These are phyloP conservation scores for Nemurella pictetii DNA, from an alignment of 2,888 invertebrate species.

Conservation along the genomic window DNA sequence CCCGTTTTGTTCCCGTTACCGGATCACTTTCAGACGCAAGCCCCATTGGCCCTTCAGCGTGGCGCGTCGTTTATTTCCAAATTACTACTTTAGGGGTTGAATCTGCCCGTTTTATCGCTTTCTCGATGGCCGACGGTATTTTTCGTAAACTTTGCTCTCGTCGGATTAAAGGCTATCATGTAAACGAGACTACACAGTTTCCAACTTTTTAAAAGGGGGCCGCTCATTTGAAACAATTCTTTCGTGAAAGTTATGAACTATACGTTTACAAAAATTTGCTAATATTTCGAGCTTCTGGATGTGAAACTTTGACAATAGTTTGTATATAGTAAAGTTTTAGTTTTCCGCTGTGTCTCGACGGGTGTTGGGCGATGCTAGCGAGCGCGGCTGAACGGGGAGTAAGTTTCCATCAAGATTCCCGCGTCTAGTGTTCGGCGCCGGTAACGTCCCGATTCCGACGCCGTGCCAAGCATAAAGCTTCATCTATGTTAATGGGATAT, in stretches of 20 bases:
- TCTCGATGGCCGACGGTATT: neutral
- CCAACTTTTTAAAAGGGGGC: neutral
- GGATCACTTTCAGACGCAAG: neutral
- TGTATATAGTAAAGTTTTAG: neutral
- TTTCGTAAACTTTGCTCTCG: neutral
- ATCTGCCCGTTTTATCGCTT: neutral
- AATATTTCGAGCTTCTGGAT: neutral
- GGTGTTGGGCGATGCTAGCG: neutral
- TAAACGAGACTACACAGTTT: neutral
- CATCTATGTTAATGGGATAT: constrained; percentile 33
- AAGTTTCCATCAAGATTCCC: neutral
- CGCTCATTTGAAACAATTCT: neutral
- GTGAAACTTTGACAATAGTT: neutral
- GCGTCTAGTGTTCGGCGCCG: neutral
- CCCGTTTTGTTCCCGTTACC: neutral
- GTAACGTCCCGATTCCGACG: neutral
- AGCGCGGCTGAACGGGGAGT: neutral
- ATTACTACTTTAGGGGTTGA: neutral
- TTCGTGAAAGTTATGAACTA: neutral
- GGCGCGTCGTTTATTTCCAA: neutral
- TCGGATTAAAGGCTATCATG: neutral
- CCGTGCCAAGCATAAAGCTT: constrained; percentile 32
- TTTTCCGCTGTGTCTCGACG: too few relatives aligned
- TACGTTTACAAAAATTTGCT: neutral
- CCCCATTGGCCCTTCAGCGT: constrained; percentile 2